phyloP scores from a whole-genome alignment of 2,113 vertebrate species.

The Indicator maculatus region DNA sequence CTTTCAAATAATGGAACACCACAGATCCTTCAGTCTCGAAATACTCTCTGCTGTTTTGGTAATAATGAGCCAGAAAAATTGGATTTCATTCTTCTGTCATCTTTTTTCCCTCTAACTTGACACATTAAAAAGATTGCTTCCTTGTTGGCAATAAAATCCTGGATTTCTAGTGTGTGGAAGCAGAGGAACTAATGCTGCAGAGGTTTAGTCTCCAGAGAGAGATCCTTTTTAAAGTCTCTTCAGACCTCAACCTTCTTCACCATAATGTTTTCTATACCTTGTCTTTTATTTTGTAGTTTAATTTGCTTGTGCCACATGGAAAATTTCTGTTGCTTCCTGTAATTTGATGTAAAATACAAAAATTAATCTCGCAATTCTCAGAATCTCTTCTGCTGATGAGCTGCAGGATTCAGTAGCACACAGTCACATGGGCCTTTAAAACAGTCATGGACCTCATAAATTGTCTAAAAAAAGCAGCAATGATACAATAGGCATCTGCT shows the following conservation, averaged over 20 bases:
- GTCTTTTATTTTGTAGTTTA: not conserved
- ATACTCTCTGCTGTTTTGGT: not conserved
- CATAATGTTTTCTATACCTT: not conserved
- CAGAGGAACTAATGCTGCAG: not conserved
- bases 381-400: not conserved
- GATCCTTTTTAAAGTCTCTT: not conserved
- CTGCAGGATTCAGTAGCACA: not conserved
- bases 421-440: not conserved
- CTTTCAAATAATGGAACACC: not conserved
- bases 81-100: conserved; percentile 2
- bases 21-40: not conserved
- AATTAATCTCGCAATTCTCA: not conserved
- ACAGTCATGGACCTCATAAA: not conserved
- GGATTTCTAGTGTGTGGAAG: not conserved
- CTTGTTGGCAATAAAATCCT: not conserved
- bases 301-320: not conserved
- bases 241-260: not conserved
- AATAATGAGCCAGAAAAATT: not conserved
- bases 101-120: conserved; percentile 3
- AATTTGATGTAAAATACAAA: not conserved
- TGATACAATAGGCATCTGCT: not conserved
- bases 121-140: not conserved
- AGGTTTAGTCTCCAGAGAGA: not conserved
- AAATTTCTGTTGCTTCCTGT: not conserved
- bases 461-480: not conserved